Evolutionary conservation across 2,797 vertebrate species (phyloP).

Genomic region (Argentina silus): DNA sequence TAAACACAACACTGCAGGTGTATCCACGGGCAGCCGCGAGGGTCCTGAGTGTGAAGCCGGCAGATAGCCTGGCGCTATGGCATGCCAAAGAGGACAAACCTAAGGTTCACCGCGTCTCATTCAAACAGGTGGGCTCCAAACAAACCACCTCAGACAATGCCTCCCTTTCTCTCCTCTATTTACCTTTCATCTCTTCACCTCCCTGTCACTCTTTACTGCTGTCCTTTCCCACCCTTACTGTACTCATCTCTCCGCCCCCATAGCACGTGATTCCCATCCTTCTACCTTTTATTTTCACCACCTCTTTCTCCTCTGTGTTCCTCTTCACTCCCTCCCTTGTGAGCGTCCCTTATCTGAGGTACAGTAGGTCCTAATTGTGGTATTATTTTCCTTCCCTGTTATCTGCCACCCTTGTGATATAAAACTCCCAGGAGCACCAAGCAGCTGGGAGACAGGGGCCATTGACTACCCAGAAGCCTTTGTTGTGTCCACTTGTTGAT

Average conservation of each 20-base stretch:
- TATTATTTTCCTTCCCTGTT: constrained; percentile 61
- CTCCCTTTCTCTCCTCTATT: constrained; percentile 55
- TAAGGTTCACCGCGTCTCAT: constrained; percentile 43
- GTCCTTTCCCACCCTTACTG: constrained; percentile 33
- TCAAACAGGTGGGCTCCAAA: constrained; percentile 51
- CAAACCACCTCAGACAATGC: constrained; percentile 55
- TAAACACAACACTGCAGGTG: neutral
- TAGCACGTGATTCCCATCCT: constrained; percentile 21
- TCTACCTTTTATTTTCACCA: constrained; percentile 32
- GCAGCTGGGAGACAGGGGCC: constrained; percentile 53
- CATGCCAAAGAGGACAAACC: constrained; percentile 37
- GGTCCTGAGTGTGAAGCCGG: constrained; percentile 22
- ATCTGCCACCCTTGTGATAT: constrained; percentile 60
- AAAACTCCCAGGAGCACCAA: constrained; percentile 56
- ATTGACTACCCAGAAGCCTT: constrained; percentile 56
- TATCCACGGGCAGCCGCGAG: constrained; percentile 7
- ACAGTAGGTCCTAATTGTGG: constrained; percentile 62
- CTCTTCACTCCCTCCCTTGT: constrained; percentile 30
- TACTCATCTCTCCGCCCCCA: constrained; percentile 14
- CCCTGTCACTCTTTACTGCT: neutral
- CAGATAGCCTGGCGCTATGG: constrained; percentile 34
- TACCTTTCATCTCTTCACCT: constrained; percentile 36
- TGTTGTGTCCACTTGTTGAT: constrained; percentile 59
- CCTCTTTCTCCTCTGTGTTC: constrained; percentile 26
- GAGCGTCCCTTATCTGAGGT: constrained; percentile 58